Evolutionary conservation across 2,797 vertebrate species (phyloP).

Genomic region (Sebastes vulpes): DNA sequence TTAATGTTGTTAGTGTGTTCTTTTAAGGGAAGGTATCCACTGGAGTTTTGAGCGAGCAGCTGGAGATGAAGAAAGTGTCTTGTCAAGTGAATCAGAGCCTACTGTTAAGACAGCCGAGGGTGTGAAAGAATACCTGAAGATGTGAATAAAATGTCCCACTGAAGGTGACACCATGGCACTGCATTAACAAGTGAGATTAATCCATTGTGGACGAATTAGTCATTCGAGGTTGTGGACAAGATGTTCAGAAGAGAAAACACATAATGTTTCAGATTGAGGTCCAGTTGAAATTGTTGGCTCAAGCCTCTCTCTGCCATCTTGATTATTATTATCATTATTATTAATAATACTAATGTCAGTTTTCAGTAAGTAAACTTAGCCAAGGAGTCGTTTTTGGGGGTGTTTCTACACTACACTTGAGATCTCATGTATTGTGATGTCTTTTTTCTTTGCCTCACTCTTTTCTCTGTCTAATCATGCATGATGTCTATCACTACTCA

Average conservation of each 20-base stretch:
- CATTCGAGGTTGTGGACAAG: background rate
- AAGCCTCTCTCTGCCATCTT: background rate
- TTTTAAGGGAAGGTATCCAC: background rate
- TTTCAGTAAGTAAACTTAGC: background rate
- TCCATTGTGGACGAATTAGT: slow-evolving; percentile 6
- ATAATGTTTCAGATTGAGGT: background rate
- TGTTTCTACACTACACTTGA: background rate
- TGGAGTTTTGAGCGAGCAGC: slow-evolving; percentile 14
- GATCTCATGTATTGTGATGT: background rate
- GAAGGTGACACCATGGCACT: slow-evolving; percentile 4
- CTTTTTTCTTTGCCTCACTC: slow-evolving; percentile 10
- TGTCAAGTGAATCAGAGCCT: slow-evolving; percentile 22
- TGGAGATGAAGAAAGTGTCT: background rate
- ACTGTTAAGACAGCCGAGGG: background rate
- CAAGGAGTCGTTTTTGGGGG: background rate
- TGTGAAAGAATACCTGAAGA: slow-evolving; percentile 41
- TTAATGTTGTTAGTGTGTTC: background rate
- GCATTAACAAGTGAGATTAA: background rate
- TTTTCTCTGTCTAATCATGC: slow-evolving; percentile 7
- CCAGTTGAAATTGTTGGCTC: background rate
- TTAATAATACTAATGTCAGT: background rate
- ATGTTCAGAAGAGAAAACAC: background rate
- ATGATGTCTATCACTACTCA: background rate
- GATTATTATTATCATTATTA: background rate
- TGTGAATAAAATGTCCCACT: background rate